Evolutionary conservation across 2,113 vertebrate genomes (phyloP).

Genomic region (Engystomops pustulosus): DNA sequence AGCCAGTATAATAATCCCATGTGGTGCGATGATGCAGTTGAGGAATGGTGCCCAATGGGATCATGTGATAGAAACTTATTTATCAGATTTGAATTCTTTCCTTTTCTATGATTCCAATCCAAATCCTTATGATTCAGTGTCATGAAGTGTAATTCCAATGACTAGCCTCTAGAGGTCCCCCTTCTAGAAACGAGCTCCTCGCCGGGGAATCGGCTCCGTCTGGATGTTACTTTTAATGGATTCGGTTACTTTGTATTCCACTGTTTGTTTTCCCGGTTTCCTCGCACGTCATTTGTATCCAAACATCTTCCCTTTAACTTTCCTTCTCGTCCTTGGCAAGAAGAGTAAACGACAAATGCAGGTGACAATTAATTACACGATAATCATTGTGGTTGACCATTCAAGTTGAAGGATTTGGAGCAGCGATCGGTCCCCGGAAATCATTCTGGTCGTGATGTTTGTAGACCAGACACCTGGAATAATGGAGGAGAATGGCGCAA

Average conservation of each 20-base stretch:
- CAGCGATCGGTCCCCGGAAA: constrained; percentile 2
- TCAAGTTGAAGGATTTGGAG: background rate
- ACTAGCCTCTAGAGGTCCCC: background rate
- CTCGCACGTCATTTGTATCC: background rate
- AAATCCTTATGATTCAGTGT: background rate
- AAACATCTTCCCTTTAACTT: background rate
- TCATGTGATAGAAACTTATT: too few species aligned
- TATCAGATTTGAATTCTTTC: too few species aligned
- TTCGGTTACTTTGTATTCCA: background rate
- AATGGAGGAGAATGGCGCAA: constrained; percentile 38
- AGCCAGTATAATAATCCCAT: too few species aligned
- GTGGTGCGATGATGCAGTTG: too few species aligned
- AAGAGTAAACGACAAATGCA: background rate
- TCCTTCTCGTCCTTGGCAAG: constrained; percentile 12
- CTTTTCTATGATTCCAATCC: too few species aligned
- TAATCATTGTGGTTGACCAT: constrained; percentile 25
- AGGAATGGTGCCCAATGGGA: too few species aligned
- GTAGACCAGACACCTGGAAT: constrained; percentile 45
- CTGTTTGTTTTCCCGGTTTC: background rate
- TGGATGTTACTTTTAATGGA: too few species aligned
- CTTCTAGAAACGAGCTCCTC: too few species aligned
- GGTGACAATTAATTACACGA: too few species aligned
- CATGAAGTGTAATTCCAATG: background rate
- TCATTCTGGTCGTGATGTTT: constrained; percentile 28
- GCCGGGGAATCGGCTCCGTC: background rate